phyloP scores from a whole-genome alignment of 2,113 vertebrate genomes.

The Reinhardtius hippoglossoides region DNA sequence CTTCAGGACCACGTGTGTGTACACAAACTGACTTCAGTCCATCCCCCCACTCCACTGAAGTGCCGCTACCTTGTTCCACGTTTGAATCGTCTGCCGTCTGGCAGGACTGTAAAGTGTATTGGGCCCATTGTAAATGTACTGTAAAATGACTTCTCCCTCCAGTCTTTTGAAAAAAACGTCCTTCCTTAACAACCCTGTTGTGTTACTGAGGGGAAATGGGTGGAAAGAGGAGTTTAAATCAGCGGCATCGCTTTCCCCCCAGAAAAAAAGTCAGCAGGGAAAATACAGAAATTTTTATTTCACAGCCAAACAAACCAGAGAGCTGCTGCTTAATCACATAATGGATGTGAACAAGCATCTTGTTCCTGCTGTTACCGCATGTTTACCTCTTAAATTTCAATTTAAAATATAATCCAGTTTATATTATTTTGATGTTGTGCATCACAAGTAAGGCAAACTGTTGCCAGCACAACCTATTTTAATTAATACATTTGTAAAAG shows the following conservation, averaged over 20 bases:
- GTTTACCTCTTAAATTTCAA: background rate
- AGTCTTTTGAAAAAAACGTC: background rate
- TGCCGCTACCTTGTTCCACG: slow-evolving; percentile 67
- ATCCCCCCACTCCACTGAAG: slow-evolving; percentile 54
- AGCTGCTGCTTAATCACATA: background rate
- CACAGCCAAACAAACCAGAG: background rate
- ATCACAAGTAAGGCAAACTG: background rate
- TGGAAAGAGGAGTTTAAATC: slow-evolving; percentile 42
- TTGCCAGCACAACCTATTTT: background rate
- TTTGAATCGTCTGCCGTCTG: slow-evolving; percentile 61
- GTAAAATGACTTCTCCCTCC: slow-evolving; percentile 47
- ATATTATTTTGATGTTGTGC: background rate
- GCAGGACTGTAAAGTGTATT: slow-evolving; percentile 44
- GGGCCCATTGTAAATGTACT: slow-evolving; percentile 59
- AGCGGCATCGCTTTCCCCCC: slow-evolving; percentile 11
- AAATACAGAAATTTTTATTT: slow-evolving; percentile 5
- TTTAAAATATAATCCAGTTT: background rate
- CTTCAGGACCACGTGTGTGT: slow-evolving; percentile 78
- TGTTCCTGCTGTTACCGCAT: background rate
- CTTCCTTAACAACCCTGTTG: slow-evolving; percentile 26
- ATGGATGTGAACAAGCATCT: background rate
- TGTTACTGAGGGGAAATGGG: slow-evolving; percentile 27
- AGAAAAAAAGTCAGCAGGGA: slow-evolving; percentile 6
- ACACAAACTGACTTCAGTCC: slow-evolving; percentile 66
- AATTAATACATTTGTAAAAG: background rate